Evolutionary conservation across 1,140 invertebrate genomes (phyloP).

Genomic region (Charaxes varanes): DNA sequence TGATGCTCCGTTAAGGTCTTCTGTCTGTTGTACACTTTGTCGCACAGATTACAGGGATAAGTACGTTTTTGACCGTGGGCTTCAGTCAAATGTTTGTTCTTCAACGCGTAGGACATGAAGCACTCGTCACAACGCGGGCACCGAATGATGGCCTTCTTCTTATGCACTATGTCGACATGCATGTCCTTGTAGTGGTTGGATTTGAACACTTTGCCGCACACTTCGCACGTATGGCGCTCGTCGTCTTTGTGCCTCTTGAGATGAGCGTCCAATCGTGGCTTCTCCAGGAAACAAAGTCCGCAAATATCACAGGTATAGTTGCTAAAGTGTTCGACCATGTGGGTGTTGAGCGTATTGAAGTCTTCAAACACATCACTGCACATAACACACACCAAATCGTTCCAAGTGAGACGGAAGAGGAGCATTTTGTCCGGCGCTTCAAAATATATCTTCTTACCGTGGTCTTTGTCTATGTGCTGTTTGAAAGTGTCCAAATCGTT

Average conservation of each 20-base stretch:
- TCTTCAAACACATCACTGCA: slow-evolving; percentile 62
- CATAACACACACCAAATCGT: slow-evolving; percentile 61
- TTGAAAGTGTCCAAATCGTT: slow-evolving; percentile 55
- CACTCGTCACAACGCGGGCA: slow-evolving; percentile 60
- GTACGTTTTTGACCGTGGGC: slow-evolving; percentile 58
- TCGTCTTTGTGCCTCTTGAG: slow-evolving; percentile 56
- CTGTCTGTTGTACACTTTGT: slow-evolving; percentile 64
- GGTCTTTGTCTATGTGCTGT: slow-evolving; percentile 49
- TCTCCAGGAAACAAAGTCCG: slow-evolving; percentile 59
- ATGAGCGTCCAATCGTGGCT: slow-evolving; percentile 51
- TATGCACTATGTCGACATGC: slow-evolving; percentile 64
- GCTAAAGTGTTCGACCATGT: slow-evolving; percentile 64
- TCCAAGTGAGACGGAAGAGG: slow-evolving; percentile 51
- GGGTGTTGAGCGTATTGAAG: slow-evolving; percentile 57
- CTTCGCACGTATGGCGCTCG: slow-evolving; percentile 55
- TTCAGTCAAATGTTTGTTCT: slow-evolving; percentile 61
- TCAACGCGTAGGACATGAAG: slow-evolving; percentile 62
- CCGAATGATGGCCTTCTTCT: slow-evolving; percentile 60
- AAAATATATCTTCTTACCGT: slow-evolving; percentile 57
- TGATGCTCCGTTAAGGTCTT: slow-evolving; percentile 64
- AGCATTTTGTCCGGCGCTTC: slow-evolving; percentile 59
- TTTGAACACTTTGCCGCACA: slow-evolving; percentile 64
- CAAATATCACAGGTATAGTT: slow-evolving; percentile 64
- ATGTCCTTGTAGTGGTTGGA: slow-evolving; percentile 64
- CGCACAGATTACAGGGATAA: slow-evolving; percentile 63